Base-by-base conservation (phyloP, 1,140 invertebrate species). In the Drosophila nebulosa region DNA sequence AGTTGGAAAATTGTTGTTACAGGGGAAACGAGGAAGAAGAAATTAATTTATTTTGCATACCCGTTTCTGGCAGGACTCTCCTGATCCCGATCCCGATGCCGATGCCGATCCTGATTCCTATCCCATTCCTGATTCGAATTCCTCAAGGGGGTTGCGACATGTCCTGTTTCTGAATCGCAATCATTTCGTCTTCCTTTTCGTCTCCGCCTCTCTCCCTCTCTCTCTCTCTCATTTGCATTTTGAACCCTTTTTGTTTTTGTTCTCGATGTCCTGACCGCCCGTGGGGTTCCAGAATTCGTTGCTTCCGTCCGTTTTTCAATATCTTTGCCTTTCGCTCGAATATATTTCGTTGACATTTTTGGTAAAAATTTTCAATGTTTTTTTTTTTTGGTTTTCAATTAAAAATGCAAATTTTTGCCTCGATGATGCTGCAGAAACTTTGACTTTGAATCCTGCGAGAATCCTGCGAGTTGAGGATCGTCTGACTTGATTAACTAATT, bases 401-500 rank as follows among this genome's bases (percentile, higher is more conserved):
- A 88, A 86, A 78, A 81, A 86, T 86, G 81, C 81, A 86, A 86
- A 86, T 86, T 18, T 18, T 75, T 51, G 57, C 21, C 2, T 27
- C 18, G 58, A 71, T 86, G 81, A 85, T 81, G 81, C 78, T 85
- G 81, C 81, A 81, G 74, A 86, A 78, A 78, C 78, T 74, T 79
- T 77, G 79, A 77, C n/a, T n/a, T n/a, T n/a, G 61, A 64, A 35
- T 30, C 10, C 16, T 57, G 36, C 53, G 72, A 56, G n/a, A n/a
- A n/a, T n/a, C n/a, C n/a, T n/a, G n/a, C n/a, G 10, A 9, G 6
- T 30, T 9, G 27, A 30, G 6, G 62, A 58, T 53, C 42, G 22
- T 9, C 64, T 78, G 77, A 86, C 80, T 78, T 86, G 77, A 85
- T 85, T 85, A 85, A 77, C 80, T 84, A 84, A n/a, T n/a, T n/a